phyloP scores from a whole-genome alignment of 2,113 vertebrate genomes.

The Charina bottae region DNA sequence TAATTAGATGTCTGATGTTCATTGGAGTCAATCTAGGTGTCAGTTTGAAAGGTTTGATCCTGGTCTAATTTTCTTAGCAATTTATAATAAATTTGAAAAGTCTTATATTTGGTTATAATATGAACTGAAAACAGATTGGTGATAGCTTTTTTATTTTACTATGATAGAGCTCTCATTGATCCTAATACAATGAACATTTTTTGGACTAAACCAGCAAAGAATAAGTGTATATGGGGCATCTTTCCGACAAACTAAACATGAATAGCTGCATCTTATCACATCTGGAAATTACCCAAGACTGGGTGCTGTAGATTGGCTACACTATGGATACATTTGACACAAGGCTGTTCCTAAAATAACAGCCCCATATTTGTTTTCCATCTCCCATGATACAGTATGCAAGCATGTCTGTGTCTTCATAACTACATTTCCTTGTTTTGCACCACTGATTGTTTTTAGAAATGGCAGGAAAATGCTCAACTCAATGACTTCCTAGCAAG shows the following conservation, averaged over 20 bases:
- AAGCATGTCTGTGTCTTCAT: rapidly evolving
- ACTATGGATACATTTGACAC: not conserved
- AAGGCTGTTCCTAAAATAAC: not conserved
- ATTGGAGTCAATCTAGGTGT: not conserved
- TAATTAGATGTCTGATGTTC: not conserved
- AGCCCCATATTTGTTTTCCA: not conserved
- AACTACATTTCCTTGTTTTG: conserved; percentile 25
- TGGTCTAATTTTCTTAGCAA: conserved; percentile 14
- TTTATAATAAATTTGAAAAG: conserved; percentile 7
- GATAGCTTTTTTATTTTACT: not conserved
- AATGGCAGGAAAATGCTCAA: not conserved
- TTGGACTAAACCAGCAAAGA: not conserved
- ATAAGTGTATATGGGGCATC: not conserved
- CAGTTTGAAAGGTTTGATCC: not conserved
- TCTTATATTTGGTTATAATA: not conserved
- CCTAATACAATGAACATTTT: not conserved
- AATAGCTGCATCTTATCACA: not conserved
- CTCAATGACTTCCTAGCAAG: not conserved
- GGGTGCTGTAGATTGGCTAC: not conserved
- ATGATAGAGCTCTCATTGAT: not conserved
- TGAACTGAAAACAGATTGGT: not conserved
- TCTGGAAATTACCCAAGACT: not conserved
- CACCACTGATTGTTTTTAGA: conserved; percentile 10
- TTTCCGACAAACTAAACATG: not conserved
- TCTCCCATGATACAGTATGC: not conserved